Evolutionary conservation across 2,888 invertebrate genomes (phyloP).

Genomic region (Therioaphis trifolii): DNA sequence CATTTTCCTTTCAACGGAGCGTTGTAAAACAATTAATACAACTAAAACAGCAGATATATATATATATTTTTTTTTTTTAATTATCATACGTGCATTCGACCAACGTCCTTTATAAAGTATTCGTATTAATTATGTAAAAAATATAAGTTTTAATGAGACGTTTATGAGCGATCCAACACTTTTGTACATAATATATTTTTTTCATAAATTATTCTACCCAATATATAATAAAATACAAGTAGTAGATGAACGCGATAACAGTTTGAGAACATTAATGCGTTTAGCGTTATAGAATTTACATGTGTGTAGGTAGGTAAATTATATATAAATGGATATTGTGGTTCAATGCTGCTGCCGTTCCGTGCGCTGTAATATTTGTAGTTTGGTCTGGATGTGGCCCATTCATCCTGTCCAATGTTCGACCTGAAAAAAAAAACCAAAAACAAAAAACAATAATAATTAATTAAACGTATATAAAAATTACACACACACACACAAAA

Average conservation of each 20-base stretch:
- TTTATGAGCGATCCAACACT: not conserved
- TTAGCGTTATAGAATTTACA: too few relatives aligned
- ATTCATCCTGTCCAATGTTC: not conserved
- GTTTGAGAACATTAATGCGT: too few relatives aligned
- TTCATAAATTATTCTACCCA: not conserved
- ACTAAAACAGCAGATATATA: not conserved
- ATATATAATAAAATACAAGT: not conserved
- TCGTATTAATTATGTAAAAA: not conserved
- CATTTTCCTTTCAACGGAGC: not conserved
- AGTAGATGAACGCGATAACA: too few relatives aligned
- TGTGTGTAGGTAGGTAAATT: too few relatives aligned
- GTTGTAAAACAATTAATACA: not conserved
- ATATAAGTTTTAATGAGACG: constrained; percentile 9
- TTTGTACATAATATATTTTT: not conserved
- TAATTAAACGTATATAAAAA: not conserved
- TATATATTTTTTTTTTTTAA: not conserved
- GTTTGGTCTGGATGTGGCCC: constrained; percentile 3
- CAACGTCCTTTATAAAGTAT: not conserved
- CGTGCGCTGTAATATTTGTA: not conserved
- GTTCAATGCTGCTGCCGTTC: not conserved
- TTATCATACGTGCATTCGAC: not conserved
- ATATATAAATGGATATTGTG: not conserved
- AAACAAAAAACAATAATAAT: not conserved
- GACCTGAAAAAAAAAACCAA: not conserved
- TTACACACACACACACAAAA: not conserved